A percentile compares a stretch with the other conserved stretches of the same genome.
phyloP scores from a whole-genome alignment of 2,113 vertebrate species.

The Geothlypis trichas region DNA sequence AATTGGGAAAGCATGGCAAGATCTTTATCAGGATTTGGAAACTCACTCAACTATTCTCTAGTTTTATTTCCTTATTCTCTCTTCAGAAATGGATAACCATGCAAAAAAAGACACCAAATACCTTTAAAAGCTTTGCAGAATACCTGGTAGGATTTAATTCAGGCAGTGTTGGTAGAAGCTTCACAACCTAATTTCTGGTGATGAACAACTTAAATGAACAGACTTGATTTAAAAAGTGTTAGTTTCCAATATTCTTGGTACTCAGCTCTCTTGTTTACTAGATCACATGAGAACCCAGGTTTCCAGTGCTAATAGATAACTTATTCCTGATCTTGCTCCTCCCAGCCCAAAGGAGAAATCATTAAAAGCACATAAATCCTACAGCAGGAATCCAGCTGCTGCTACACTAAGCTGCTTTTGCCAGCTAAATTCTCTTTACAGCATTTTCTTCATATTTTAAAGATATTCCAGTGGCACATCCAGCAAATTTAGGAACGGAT shows the following conservation, averaged over 20 bases:
- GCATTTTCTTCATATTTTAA: background rate
- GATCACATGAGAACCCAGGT: background rate
- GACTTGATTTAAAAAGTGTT: background rate
- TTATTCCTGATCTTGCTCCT: background rate
- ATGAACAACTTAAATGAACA: background rate
- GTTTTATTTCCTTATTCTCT: background rate
- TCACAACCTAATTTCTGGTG: background rate
- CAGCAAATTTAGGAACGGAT: background rate
- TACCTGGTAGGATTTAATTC: background rate
- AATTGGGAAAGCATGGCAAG: background rate
- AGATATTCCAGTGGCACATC: background rate
- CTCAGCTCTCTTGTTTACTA: background rate
- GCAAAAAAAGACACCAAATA: background rate
- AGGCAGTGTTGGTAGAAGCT: background rate
- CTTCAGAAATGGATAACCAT: background rate
- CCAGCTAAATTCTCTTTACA: background rate
- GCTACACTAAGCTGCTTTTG: background rate
- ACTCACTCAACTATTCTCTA: background rate
- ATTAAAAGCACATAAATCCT: background rate
- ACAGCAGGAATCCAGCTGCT: background rate
- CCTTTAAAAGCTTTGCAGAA: background rate
- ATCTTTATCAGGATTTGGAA: background rate
- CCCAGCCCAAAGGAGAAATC: background rate
- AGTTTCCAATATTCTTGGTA: background rate
- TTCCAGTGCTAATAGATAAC: background rate